Evolutionary conservation across 2,888 invertebrate genomes (phyloP).

Genomic region (Hypena proboscidalis): DNA sequence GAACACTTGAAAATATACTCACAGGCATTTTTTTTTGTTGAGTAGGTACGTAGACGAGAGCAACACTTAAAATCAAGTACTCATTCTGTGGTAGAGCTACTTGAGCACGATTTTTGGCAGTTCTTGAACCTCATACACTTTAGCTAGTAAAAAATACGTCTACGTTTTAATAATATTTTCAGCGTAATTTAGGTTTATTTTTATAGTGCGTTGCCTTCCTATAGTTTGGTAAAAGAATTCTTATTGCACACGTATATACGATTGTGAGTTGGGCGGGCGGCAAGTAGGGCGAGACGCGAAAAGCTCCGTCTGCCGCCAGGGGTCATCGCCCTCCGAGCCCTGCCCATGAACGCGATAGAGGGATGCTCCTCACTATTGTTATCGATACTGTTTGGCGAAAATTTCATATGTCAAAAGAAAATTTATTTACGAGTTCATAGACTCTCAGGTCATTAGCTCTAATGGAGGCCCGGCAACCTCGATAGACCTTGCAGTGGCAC

Average conservation of each 20-base stretch:
- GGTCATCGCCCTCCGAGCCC: slow-evolving; percentile 79
- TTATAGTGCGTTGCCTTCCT: background rate
- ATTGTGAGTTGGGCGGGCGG: slow-evolving; percentile 68
- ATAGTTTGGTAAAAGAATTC: slow-evolving; percentile 3
- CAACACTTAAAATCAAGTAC: slow-evolving; percentile 33
- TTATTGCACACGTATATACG: slow-evolving; percentile 28
- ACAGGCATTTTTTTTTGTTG: slow-evolving; percentile 28
- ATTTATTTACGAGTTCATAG: slow-evolving; percentile 10
- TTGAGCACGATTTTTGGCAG: slow-evolving; percentile 55
- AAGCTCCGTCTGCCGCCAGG: slow-evolving; percentile 74
- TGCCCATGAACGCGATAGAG: slow-evolving; percentile 78
- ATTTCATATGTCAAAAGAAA: slow-evolving; percentile 23
- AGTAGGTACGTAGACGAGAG: slow-evolving; percentile 18
- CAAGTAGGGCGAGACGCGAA: slow-evolving; percentile 81
- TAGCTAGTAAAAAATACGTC: background rate
- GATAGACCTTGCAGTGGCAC: slow-evolving; percentile 11
- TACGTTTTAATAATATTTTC: too few relatives aligned
- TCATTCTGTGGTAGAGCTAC: slow-evolving; percentile 32
- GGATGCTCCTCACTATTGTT: slow-evolving; percentile 69
- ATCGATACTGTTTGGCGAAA: slow-evolving; percentile 68
- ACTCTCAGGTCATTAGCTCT: slow-evolving; percentile 8
- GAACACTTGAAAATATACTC: slow-evolving; percentile 27
- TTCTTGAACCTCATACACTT: slow-evolving; percentile 11
- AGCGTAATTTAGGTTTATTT: slow-evolving; percentile 7
- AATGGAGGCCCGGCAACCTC: slow-evolving; percentile 1